phyloP scores from a whole-genome alignment of 2,113 vertebrate species.

The Microcebus griseorufus region DNA sequence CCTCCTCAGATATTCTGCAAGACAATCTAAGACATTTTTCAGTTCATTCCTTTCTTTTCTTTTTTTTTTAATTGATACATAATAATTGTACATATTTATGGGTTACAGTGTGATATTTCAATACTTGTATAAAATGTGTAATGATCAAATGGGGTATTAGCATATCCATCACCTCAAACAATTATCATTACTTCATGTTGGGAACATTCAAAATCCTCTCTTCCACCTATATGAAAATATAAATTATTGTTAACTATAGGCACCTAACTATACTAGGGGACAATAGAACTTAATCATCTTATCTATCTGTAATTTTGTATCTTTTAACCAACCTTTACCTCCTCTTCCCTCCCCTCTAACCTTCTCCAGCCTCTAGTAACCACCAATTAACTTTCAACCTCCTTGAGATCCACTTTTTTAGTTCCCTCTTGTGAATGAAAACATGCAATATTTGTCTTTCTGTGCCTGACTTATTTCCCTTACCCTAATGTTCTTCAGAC shows the following conservation, averaged over 20 bases:
- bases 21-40: background rate
- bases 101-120: background rate
- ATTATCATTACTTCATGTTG: background rate
- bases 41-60: background rate
- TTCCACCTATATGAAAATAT: background rate
- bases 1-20: background rate
- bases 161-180: background rate
- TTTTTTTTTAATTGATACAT: background rate
- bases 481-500: background rate
- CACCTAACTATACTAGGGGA: background rate
- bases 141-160: background rate
- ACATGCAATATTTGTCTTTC: background rate
- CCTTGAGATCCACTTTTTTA: background rate
- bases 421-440: background rate
- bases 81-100: background rate
- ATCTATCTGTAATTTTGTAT: background rate
- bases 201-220: background rate
- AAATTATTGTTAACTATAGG: background rate
- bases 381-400: background rate
- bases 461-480: background rate
- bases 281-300: background rate
- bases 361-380: background rate
- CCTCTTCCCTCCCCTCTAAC: too few species aligned
- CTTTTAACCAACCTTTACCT: background rate
- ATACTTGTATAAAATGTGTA: background rate